These are phyloP conservation scores for Okamejei kenojei DNA, from an alignment of 2,797 vertebrate genomes.

Conservation along the genomic window DNA sequence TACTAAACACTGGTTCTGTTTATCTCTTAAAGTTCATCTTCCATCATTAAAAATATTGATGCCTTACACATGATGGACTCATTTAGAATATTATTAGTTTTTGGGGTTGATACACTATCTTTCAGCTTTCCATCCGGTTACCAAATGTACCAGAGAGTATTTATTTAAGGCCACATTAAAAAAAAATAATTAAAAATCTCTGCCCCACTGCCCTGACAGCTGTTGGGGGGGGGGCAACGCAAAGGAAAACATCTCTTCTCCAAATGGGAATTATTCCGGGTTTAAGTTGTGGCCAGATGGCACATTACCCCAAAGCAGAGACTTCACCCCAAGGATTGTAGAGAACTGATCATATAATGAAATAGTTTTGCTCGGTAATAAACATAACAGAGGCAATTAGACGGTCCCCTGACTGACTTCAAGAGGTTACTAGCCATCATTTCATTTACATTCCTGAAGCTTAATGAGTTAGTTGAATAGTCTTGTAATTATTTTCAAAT, in stretches of 20 bases:
- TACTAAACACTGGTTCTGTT: not conserved
- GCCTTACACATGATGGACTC: not conserved
- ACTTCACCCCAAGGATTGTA: not conserved
- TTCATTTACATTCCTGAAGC: constrained; percentile 15
- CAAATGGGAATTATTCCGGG: not conserved
- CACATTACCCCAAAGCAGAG: not conserved
- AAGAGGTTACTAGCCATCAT: not conserved
- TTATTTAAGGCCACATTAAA: not conserved
- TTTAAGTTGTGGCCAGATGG: not conserved
- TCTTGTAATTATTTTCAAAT: constrained; percentile 15
- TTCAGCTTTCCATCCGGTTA: not conserved
- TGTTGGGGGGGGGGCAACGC: not conserved
- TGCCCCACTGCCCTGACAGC: not conserved
- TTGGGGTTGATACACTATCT: not conserved
- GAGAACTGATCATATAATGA: too few relatives aligned
- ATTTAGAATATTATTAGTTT: not conserved
- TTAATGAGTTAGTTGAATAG: not conserved
- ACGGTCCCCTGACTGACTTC: not conserved
- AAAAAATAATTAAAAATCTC: not conserved
- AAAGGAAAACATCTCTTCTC: not conserved
- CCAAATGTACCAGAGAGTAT: not conserved
- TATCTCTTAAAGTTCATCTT: not conserved
- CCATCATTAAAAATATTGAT: not conserved
- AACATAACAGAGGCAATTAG: not conserved
- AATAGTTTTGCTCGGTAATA: not conserved